Evolutionary conservation across 2,797 vertebrate species (phyloP), one percentile per base, ranked within the genome.

Genomic region (Diplodus sargus): DNA sequence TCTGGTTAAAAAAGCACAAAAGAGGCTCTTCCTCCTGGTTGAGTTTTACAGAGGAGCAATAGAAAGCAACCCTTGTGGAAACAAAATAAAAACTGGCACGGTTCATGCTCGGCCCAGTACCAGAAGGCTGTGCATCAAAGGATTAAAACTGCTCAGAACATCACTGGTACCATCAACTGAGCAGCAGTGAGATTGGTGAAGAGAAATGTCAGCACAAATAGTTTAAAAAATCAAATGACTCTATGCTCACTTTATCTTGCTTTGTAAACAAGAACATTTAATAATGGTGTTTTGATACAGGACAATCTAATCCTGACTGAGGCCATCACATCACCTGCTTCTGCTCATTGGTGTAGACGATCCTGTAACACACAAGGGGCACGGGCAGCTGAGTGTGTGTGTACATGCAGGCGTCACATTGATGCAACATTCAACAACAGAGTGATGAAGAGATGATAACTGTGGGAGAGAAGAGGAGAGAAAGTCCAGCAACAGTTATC

Each of bases 351-450:
- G 56, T n/a, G 60, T 13, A 48, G 59, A 45, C 65, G 22, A 30
- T 72, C 62, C 63, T 72, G 45, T 61, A 74, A 45, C 13, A 22
- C 51, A 52, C 11, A 11, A 52, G 9, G 54, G 54, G 42, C 23
- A 48, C 6, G 1, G 28, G 22, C 47, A 20, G 54, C 49, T 15
- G 54, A 18, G 39, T 47, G 64, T 48, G 74, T 61, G 51, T 69
- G 48, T 34, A 28, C 25, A 48, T 42, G 20, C 20, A 42, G 25
- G 75, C 57, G n/a, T 70, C 79, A 85, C 65, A 43, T 0, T 60
- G 68, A 81, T 85, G 91, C 74, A 66, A 91, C 86, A 94, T 94
- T 94, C 90, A 83, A 17, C 83, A 81, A 65, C 18, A 39, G 17
- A 39, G 51, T 5, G 82, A n/a, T 23, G 48, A 18, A n/a, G 2